Percentiles rank a stretch among this genome's conserved stretches.
phyloP scores from a whole-genome alignment of 64 coral and sea anemone genomes.

The Pachyseris speciosa region DNA sequence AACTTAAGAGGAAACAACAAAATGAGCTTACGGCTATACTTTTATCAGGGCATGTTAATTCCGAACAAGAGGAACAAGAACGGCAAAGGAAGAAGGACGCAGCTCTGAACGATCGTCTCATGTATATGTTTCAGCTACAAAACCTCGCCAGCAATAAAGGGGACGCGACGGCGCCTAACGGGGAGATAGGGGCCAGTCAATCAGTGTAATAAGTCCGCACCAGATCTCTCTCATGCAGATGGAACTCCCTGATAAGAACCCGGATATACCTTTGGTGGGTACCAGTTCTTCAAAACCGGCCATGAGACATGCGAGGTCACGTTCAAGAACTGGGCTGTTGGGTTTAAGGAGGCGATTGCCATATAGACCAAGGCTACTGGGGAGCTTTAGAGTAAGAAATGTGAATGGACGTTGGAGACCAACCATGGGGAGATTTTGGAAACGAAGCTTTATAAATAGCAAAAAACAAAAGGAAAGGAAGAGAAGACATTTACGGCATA shows the following conservation, averaged over 20 bases:
- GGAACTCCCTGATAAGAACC: constrained; percentile 48
- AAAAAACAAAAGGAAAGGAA: not conserved
- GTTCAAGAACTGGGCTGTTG: not conserved
- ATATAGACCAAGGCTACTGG: constrained; percentile 9
- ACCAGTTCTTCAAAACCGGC: not conserved
- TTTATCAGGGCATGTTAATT: constrained; percentile 40
- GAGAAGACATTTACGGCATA: not conserved
- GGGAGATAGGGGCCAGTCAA: constrained; percentile 58
- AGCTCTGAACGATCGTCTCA: constrained; percentile 40
- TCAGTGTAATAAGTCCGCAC: constrained; percentile 48
- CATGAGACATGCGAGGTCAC: not conserved
- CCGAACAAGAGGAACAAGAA: constrained; percentile 54
- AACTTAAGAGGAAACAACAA: no score
- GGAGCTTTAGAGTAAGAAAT: not conserved
- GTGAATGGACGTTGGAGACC: not conserved
- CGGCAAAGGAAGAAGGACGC: constrained; percentile 34
- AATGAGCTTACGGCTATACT: not conserved
- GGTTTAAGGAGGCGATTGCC: not conserved
- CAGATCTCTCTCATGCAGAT: constrained; percentile 59
- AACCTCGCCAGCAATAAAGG: constrained; percentile 15
- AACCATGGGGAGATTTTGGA: not conserved
- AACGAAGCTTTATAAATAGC: not conserved
- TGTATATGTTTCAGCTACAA: constrained; percentile 63
- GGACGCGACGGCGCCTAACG: not conserved
- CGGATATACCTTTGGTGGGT: constrained; percentile 54